Evolutionary conservation across 2,888 invertebrate genomes (phyloP), one percentile per base, ranked within the genome.

Genomic region (Conus canariensis): DNA sequence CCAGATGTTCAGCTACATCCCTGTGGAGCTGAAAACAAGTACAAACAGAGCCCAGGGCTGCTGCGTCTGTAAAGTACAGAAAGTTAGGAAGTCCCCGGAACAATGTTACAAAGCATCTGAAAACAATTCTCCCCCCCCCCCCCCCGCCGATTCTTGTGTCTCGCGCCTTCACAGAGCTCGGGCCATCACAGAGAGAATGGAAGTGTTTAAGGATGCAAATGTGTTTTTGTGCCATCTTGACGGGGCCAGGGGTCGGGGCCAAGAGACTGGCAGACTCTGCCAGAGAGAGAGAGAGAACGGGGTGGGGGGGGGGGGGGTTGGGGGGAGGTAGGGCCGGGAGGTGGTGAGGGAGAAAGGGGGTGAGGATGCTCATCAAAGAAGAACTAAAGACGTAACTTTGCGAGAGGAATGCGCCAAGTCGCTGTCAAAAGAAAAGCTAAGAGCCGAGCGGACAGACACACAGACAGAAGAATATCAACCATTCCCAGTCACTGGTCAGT

Each of bases 181-280:
- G 64, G 25, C 64, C 64, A 64, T 64, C 64, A 70, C 7, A 22
- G 70, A 70, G 70, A 70, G 82, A 45, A 12, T 58, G 85, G 85
- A 85, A 85, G 85, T n/a, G 85, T 58, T 85, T 85, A 85, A 85
- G 85, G 85, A 85, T 58, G 59, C 58, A 85, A 85, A 85, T 85
- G 85, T 85, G 58, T 85, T 85, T 59, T 59, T 85, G 85, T 85
- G 85, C 59, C 56, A 9, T 85, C 58, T 85, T 85, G 85, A 8
- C 85, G 56, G 82, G 22, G 82, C 45, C 30, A 30, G 56, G 82
- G 82, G 82, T 82, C 30, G 56, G 30, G 82, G 82, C 45, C 82
- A 82, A 82, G 82, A 82, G 82, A 82, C 45, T 30, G 82, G 30
- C 16, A 30, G 82, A 56, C 82, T 70, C 19, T 70, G 70, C 16